Conservation (phyloP, 2,797 vertebrate species). For the Sus cebifrons region DNA sequence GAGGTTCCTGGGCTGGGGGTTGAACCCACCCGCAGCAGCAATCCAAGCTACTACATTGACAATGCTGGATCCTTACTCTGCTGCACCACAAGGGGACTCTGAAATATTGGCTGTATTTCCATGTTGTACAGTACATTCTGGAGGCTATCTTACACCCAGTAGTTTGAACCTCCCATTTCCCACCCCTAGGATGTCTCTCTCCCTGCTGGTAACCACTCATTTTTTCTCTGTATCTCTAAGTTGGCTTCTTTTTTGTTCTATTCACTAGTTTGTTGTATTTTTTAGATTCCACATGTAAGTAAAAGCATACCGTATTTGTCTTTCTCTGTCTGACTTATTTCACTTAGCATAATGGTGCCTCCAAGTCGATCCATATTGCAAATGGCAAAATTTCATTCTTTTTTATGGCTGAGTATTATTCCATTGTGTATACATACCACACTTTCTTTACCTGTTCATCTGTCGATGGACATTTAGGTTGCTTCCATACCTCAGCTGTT, state of each 20-base stretch:
- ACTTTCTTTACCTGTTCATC: background rate
- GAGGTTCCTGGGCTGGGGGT: too few species aligned
- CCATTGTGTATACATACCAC: background rate
- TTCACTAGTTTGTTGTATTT: background rate
- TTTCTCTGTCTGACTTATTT: background rate
- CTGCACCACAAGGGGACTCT: too few species aligned
- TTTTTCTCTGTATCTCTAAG: background rate
- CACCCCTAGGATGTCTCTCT: background rate
- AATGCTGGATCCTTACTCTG: too few species aligned
- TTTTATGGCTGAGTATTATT: background rate
- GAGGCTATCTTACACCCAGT: background rate
- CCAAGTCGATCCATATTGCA: background rate
- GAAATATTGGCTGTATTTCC: background rate
- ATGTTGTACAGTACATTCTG: background rate
- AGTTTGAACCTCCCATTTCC: background rate
- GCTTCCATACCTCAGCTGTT: background rate
- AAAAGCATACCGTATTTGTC: background rate
- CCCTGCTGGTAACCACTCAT: background rate
- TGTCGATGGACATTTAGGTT: background rate
- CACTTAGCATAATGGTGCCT: background rate
- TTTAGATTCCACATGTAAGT: background rate
- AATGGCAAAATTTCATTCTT: background rate
- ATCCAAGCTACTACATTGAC: too few species aligned
- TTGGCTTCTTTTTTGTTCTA: background rate
- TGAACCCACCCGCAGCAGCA: too few species aligned